Evolutionary conservation across 2,797 vertebrate species (phyloP).

Genomic region (Catostomus latipinnis): DNA sequence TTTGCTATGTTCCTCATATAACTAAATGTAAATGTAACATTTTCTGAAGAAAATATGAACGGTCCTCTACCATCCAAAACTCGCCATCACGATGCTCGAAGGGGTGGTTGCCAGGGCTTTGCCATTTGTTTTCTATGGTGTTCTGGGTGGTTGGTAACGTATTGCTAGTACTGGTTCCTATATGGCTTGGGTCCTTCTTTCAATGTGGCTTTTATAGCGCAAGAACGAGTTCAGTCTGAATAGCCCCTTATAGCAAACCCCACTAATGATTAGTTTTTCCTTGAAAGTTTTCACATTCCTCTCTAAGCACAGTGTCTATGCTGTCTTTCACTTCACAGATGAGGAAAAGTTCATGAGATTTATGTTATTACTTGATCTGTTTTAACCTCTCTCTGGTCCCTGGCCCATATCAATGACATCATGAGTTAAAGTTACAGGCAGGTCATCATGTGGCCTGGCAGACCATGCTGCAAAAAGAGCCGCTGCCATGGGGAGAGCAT

Average conservation of each 20-base stretch:
- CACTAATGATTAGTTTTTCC: not conserved
- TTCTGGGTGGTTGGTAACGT: too few relatives aligned
- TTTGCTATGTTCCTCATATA: too few relatives aligned
- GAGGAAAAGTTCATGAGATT: conserved; percentile 52
- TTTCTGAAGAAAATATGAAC: too few relatives aligned
- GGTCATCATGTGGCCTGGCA: conserved; percentile 68
- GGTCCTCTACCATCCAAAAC: too few relatives aligned
- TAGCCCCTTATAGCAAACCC: not conserved
- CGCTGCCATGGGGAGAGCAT: conserved; percentile 70
- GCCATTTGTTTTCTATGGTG: too few relatives aligned
- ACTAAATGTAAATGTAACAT: too few relatives aligned
- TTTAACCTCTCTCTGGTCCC: conserved; percentile 51
- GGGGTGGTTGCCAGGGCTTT: too few relatives aligned
- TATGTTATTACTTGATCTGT: conserved; percentile 53
- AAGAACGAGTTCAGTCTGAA: too few relatives aligned
- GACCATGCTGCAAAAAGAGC: conserved; percentile 69
- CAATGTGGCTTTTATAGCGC: too few relatives aligned
- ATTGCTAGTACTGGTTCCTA: too few relatives aligned
- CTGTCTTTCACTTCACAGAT: conserved; percentile 19
- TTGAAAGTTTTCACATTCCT: conserved; percentile 3
- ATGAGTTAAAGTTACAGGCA: conserved; percentile 73
- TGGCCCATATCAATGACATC: conserved; percentile 75
- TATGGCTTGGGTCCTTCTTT: too few relatives aligned
- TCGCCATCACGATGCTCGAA: too few relatives aligned
- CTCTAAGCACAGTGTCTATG: not conserved